Conservation (phyloP, 2,888 invertebrate species). For the Eupithecia insigniata region DNA sequence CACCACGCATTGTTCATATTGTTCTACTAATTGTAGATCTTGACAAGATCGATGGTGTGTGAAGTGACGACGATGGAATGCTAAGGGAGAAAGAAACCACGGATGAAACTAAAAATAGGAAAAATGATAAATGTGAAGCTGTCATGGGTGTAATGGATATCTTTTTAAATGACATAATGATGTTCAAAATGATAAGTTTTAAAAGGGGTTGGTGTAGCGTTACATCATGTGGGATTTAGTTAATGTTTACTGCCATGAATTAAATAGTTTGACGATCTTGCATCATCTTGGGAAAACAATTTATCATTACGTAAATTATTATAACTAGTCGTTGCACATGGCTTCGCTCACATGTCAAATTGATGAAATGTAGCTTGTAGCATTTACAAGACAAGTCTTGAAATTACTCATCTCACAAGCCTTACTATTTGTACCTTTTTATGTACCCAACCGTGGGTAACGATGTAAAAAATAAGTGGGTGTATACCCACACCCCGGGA, state of each 20-base stretch:
- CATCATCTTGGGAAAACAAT: not conserved
- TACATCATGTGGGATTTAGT: slow-evolving; percentile 19
- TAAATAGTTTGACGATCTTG: slow-evolving; percentile 8
- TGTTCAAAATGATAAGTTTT: slow-evolving; percentile 20
- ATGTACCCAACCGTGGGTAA: no score
- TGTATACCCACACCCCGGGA: not conserved
- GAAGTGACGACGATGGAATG: slow-evolving; percentile 63
- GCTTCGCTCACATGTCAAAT: not conserved
- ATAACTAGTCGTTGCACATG: not conserved
- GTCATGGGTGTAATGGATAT: slow-evolving; percentile 42
- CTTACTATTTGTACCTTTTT: not conserved
- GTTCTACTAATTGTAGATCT: slow-evolving; percentile 71
- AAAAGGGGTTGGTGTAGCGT: slow-evolving; percentile 11
- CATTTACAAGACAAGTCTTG: not conserved
- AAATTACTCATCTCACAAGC: not conserved
- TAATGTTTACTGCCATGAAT: slow-evolving; percentile 3
- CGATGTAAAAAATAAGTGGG: no score
- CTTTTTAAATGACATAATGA: slow-evolving; percentile 41
- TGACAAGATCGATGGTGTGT: slow-evolving; percentile 65
- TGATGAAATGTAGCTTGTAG: not conserved
- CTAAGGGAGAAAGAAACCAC: slow-evolving; percentile 50
- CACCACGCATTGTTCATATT: slow-evolving; percentile 61
- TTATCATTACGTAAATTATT: not conserved
- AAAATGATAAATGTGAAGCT: slow-evolving; percentile 51
- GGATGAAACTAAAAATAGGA: slow-evolving; percentile 52